Evolutionary conservation across 2,113 vertebrate species (phyloP).

Genomic region (Pseudopipra pipra): DNA sequence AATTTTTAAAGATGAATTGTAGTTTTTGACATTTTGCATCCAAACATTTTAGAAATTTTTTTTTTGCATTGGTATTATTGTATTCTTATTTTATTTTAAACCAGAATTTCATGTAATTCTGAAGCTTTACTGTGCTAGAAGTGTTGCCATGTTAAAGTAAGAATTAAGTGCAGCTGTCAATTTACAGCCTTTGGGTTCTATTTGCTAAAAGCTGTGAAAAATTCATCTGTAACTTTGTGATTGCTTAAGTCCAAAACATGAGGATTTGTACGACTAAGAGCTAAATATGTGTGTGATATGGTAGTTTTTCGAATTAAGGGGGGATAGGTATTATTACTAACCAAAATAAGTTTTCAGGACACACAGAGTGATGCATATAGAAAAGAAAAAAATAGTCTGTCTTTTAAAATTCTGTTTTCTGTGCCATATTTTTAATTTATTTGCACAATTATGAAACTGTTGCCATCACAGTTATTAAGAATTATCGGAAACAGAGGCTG

Average conservation of each 20-base stretch:
- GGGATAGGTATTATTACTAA: not conserved
- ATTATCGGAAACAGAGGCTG: not conserved
- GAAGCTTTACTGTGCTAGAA: not conserved
- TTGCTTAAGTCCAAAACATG: not conserved
- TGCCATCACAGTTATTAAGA: not conserved
- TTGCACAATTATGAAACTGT: not conserved
- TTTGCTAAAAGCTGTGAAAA: not conserved
- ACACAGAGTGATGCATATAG: not conserved
- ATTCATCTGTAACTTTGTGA: not conserved
- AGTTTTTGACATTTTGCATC: not conserved
- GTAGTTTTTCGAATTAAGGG: not conserved
- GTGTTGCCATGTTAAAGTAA: not conserved
- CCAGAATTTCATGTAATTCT: not conserved
- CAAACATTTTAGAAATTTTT: not conserved
- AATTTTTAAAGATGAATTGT: not conserved
- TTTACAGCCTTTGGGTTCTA: not conserved
- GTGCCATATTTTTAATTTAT: not conserved
- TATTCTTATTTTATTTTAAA: not conserved
- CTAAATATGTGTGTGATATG: not conserved
- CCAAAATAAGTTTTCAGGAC: not conserved
- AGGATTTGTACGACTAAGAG: not conserved
- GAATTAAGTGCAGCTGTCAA: not conserved
- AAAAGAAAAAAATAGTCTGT: not conserved
- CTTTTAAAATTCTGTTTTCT: not conserved
- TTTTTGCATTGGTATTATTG: not conserved